Base-by-base conservation (phyloP, 2,113 vertebrate species). In the Bagarius yarrelli region DNA sequence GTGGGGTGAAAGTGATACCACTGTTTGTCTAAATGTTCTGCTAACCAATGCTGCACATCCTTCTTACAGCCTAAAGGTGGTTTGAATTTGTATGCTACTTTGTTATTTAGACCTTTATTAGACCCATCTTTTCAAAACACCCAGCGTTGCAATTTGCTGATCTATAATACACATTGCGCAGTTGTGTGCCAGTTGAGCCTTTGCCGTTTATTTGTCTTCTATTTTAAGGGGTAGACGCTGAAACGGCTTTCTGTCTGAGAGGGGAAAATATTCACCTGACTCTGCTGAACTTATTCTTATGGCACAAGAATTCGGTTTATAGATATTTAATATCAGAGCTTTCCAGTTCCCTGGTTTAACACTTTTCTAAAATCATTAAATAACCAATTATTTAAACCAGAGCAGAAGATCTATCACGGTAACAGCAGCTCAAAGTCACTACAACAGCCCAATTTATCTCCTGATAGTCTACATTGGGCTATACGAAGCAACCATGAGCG, bases 1-100 rank as follows among this genome's bases (percentile, higher is more conserved):
- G 82, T 52, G 76, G 55, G 47, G 81, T 78, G 84, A 87, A 83
- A 80, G 36, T 57, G 32, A 81, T 80, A 80, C 57, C 56, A 44
- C 85, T 80, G 69, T 84, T 78, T 19, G 18, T 53, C 69, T 79
- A 73, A 63, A 80, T 40, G n/a, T 75, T 56, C 76, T 67, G 32
- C 18, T 16, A 81, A 13, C 25, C 66, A 34, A 75, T 19, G 32
- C 27, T 74, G 44, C 47, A 64, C 15, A 74, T 50, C n/a, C 21
- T 56, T 25, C 50, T 74, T 8, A 47, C 13, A 61, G 4, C 25
- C 15, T 13, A 21, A 50, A 60, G 30, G 53, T 47, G 55, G 25
- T 59, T 69, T 47, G 15, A 59, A 34, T 79, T 30, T 34, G 19
- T 25, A 36, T 60, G 36, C 6, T 44, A 5, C 61, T 47, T 80